Percentiles rank a stretch among this genome's conserved stretches.
Conservation (phyloP, 37 sponge, comb jelly and placozoan genomes). For the Halisarca cf. caerulea region DNA sequence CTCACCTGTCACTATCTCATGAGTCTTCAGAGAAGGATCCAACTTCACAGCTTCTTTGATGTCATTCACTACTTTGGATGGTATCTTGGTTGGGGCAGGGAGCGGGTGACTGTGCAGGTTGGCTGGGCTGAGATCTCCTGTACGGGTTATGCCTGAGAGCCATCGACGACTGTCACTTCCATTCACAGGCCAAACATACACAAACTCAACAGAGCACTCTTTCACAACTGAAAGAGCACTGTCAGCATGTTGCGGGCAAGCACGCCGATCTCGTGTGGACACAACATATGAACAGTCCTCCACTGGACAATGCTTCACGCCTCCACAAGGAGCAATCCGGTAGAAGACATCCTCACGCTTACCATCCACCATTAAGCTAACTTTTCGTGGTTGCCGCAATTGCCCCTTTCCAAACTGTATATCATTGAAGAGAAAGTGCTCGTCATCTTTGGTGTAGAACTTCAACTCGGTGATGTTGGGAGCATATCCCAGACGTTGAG, state of each 20-base stretch:
- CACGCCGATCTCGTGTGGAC: too few relatives aligned
- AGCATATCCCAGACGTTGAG: not conserved
- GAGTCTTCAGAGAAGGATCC: constrained; percentile 44
- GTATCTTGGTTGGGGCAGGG: constrained; percentile 28
- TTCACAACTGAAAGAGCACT: too few relatives aligned
- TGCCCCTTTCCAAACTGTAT: constrained; percentile 32
- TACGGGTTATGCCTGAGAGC: constrained; percentile 45
- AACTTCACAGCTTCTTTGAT: not conserved
- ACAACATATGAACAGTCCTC: too few relatives aligned
- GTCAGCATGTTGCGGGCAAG: too few relatives aligned
- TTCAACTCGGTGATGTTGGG: constrained; percentile 7
- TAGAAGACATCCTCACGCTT: not conserved
- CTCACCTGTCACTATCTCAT: constrained; percentile 42
- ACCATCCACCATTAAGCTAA: not conserved
- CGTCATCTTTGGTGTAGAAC: not conserved
- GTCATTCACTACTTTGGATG: constrained; percentile 37
- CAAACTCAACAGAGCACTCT: constrained; percentile 43
- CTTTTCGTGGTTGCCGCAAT: not conserved
- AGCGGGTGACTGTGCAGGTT: constrained; percentile 45
- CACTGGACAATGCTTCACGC: constrained; percentile 14
- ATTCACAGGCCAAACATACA: constrained; percentile 50
- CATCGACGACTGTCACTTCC: constrained; percentile 33
- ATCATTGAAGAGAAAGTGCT: constrained; percentile 29
- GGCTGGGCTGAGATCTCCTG: not conserved
- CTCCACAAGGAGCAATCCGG: constrained; percentile 8